Evolutionary conservation across 2,113 vertebrate genomes (phyloP), one percentile per base, ranked within the genome.

Genomic region (Burhinus oedicnemus): DNA sequence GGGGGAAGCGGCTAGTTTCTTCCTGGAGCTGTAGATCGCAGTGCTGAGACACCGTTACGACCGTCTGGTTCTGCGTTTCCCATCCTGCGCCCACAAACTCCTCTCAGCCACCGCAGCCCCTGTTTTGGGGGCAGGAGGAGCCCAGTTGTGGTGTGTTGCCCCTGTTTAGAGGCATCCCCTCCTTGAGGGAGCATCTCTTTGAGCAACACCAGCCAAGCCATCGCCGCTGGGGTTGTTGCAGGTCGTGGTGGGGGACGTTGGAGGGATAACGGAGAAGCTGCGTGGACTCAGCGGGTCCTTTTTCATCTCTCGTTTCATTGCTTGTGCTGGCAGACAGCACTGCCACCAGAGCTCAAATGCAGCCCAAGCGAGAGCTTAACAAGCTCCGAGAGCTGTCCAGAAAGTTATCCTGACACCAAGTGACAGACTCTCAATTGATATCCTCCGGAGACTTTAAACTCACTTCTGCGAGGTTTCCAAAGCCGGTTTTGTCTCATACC

Each of bases 371-470:
- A 85, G 81, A 97, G 92, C 96, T 96, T 97, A 97, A 97, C 96
- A 94, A 97, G 96, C 96, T 93, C 64, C 36, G 70, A 96, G 96
- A 97, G 95, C 95, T 97, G 96, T 96, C 91, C 93, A n/a, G 95
- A 97, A 97, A 97, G 87, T 93, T 97, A 97, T 96, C 96, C 96
- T 96, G 97, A 97, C 96, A 94, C 97, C 97, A 91, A 97, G 96
- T 97, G 97, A 98, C 97, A 98, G 96, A 51, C 91, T 97, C 95
- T 87, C 96, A 96, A 97, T 96, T 97, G 96, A 96, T 95, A 97
- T 93, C 91, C 97, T 96, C 96, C 47, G 68, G 96, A 97, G 97
- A 91, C 97, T 94, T 91, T 94, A 95, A 97, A 96, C 92, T 88
- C 94, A 95, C 92, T 97, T 97, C 96, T 92, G 85, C 44, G 32